Conservation (phyloP, 2,888 invertebrate species). For the Microctonus brassicae region DNA sequence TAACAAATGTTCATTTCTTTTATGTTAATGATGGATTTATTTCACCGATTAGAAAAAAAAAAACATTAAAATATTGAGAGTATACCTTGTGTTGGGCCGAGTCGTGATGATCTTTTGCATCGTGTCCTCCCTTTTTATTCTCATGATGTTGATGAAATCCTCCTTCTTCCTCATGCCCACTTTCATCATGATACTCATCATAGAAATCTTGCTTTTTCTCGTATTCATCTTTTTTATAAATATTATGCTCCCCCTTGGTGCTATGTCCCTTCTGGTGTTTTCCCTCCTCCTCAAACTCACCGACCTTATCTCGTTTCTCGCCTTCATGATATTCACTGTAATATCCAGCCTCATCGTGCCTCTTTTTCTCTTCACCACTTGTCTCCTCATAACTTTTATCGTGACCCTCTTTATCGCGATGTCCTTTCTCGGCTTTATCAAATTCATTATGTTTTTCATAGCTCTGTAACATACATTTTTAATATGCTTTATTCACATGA, state of each 20-base stretch:
- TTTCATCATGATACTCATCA: conserved; percentile 80
- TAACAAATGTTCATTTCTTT: background rate
- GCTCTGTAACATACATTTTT: conserved; percentile 45
- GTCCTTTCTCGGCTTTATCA: conserved; percentile 76
- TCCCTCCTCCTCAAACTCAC: conserved; percentile 75
- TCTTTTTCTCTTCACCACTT: conserved; percentile 75
- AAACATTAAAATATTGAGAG: background rate
- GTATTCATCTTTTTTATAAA: conserved; percentile 82
- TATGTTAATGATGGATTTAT: too few species aligned
- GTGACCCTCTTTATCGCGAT: conserved; percentile 78
- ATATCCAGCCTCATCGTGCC: conserved; percentile 77
- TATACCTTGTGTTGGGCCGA: conserved; percentile 55
- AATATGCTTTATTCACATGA: background rate
- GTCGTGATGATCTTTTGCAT: conserved; percentile 71
- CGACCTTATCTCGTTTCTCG: conserved; percentile 78
- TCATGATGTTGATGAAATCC: conserved; percentile 74
- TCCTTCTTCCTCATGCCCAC: conserved; percentile 77
- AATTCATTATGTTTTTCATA: conserved; percentile 74
- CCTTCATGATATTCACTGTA: conserved; percentile 77
- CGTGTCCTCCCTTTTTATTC: conserved; percentile 71
- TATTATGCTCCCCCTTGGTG: conserved; percentile 81
- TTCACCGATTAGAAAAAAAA: background rate
- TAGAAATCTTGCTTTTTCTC: conserved; percentile 83
- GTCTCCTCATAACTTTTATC: conserved; percentile 76
- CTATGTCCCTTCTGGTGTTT: conserved; percentile 81